These are phyloP conservation scores for Oedothorax gibbosus DNA, from an alignment of 1,140 invertebrate genomes.

Conservation along the genomic window DNA sequence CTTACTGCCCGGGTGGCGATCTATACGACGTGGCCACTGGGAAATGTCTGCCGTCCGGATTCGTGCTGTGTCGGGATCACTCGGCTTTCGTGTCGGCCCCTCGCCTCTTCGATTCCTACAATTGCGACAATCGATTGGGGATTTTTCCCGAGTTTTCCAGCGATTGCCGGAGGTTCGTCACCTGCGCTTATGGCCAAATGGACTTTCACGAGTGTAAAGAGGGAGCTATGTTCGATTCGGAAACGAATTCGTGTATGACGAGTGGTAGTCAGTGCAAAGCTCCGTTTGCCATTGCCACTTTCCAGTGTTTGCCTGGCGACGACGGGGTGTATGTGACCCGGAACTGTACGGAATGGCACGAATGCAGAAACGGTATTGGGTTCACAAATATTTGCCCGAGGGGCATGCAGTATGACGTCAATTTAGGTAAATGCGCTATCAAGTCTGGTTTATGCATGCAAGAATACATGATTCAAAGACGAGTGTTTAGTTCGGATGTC, in stretches of 20 bases:
- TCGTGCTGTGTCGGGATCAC: slow-evolving; percentile 35
- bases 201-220: slow-evolving; percentile 28
- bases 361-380: slow-evolving; percentile 51
- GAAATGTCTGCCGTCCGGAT: slow-evolving; percentile 45
- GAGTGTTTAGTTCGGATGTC: not conserved
- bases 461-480: not conserved
- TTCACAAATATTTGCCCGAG: slow-evolving; percentile 46
- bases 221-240: slow-evolving; percentile 20
- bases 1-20: slow-evolving; percentile 66
- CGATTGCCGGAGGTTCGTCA: slow-evolving; percentile 39
- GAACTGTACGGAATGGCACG: slow-evolving; percentile 51
- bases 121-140: slow-evolving; percentile 45
- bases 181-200: slow-evolving; percentile 40
- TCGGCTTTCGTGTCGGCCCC: not conserved
- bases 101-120: slow-evolving; percentile 45
- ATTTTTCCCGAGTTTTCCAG: slow-evolving; percentile 43
- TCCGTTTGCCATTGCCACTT: slow-evolving; percentile 38
- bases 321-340: slow-evolving; percentile 48
- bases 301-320: slow-evolving; percentile 55
- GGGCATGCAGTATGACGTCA: slow-evolving; percentile 14
- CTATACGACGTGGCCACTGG: slow-evolving; percentile 66
- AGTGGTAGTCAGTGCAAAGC: slow-evolving; percentile 24
- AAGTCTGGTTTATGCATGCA: not conserved
- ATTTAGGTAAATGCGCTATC: not conserved
- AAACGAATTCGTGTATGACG: slow-evolving; percentile 3